Base-by-base conservation (phyloP, 2,113 vertebrate genomes). In the Girardinichthys multiradiatus region DNA sequence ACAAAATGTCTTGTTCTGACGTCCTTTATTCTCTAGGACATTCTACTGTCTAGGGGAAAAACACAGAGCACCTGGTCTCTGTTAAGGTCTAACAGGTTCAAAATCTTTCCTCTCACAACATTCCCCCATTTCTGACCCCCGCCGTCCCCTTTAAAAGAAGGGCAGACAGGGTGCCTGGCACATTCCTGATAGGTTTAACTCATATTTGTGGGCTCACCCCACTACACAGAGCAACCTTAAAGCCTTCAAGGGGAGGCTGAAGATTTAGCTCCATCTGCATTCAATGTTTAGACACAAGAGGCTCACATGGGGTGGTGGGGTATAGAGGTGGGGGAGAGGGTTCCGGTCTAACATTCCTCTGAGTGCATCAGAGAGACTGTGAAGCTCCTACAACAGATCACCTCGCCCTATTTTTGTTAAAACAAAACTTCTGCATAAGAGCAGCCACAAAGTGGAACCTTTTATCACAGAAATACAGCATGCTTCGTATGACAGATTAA, bases 131-230 rank as follows among this genome's bases (percentile, higher is more conserved):
- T 85, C 79, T 91, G 87, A 89, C 69, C 74, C 74, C 81, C 69
- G 33, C 31, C 54, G 48, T 60, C 54, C 26, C 70, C 73, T 27
- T 62, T 70, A 69, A 69, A 64, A 74, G 76, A 70, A 37, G 84
- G 85, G 70, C 74, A 89, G 76, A 87, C 54, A 79, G 77, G 85
- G 86, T 88, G 87, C 87, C 80, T 80, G 72, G n/a, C 35, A 82
- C 89, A 92, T 93, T 94, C 91, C 88, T 83, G 63, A 74, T 90
- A 72, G 67, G 83, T 87, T 90, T 71, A 82, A 79, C 51, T 79
- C 82, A 88, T 88, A 89, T 91, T 90, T 88, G 86, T 83, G 80
- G 87, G 80, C 83, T 84, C 83, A 71, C 51, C 68, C 74, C 48
- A 74, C 75, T 80, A 80, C 76, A 70, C 86, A 82, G 65, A 87